Percentiles rank a stretch among this genome's conserved stretches.
phyloP scores from a whole-genome alignment of 92 coral and sea anemone species.

The Virgularia gustaviana region DNA sequence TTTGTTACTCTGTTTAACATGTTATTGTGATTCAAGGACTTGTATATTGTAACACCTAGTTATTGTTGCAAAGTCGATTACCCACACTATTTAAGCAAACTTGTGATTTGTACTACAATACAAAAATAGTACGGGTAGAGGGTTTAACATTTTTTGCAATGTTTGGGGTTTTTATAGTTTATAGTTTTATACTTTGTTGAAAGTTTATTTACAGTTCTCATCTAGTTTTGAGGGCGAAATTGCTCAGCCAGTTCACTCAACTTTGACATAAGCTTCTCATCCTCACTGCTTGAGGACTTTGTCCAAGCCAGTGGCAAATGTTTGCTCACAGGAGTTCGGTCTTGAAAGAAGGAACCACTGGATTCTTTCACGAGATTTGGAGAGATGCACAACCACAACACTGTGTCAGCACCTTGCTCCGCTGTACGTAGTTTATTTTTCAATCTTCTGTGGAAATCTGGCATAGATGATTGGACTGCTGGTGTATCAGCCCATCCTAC shows the following conservation, averaged over 20 bases:
- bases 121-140: too few species aligned
- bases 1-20: too few species aligned
- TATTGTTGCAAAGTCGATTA: too few species aligned
- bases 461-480: constrained; percentile 80
- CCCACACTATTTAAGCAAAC: too few species aligned
- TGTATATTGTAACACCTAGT: too few species aligned
- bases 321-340: constrained; percentile 68
- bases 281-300: constrained; percentile 64
- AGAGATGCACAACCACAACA: constrained; percentile 77
- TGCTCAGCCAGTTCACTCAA: constrained; percentile 59
- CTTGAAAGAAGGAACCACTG: constrained; percentile 80
- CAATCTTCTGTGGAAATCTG: constrained; percentile 85
- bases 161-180: too few species aligned
- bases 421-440: constrained; percentile 64
- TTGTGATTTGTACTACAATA: too few species aligned
- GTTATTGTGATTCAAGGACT: too few species aligned
- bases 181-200: too few species aligned
- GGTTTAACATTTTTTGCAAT: too few species aligned
- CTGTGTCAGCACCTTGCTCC: constrained; percentile 90
- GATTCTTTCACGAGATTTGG: constrained; percentile 57
- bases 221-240: constrained; percentile 44
- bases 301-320: constrained; percentile 96
- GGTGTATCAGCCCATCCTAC: constrained; percentile 99
- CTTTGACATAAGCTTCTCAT: constrained; percentile 55
- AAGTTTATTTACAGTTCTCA: too few species aligned